Base-by-base conservation (phyloP, 1,140 invertebrate genomes). In the Orchestia grillus region DNA sequence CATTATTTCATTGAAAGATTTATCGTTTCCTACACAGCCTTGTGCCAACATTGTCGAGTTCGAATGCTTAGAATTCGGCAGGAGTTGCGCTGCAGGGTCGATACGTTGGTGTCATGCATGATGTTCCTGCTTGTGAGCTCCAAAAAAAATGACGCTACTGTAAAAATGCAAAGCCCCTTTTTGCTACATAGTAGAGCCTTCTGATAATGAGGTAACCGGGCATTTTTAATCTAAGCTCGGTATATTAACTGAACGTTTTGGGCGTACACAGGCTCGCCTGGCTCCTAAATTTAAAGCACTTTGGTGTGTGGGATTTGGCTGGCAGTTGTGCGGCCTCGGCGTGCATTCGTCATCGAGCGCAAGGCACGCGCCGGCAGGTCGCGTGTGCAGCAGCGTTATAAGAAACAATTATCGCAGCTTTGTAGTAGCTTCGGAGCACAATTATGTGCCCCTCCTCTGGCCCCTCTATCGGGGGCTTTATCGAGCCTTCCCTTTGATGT, bases 401-500 rank as follows among this genome's bases (percentile, higher is more conserved):
- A 94, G 92, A 94, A 94, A 94, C 92, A 94, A 94, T 94, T 94
- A 94, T n/a, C 28, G 92, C 92, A 44, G 43, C 44, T 40, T 47
- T 47, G 92, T 42, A 94, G 44, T 47, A 47, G 92, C 92, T 94
- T 45, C 44, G 92, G 41, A 94, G 92, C 92, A 94, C 92, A 94
- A 94, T 94, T 94, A 94, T 45, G 44, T 45, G 44, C 92, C 44
- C 92, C 92, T 94, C 44, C 43, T 94, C 44, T 44, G 92, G 43
- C 43, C 92, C 44, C 44, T 47, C 43, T 94, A 94, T 94, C 92
- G 92, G 43, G 36, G 44, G 47, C 92, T 94, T 94, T 94, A 94
- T 94, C 92, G 92, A 94, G 44, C 92, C 44, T 94, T 91, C 43
- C 92, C 92, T 94, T 94, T 94, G 92, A 94, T 94, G 92, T 94